Percentiles rank a stretch among this genome's conserved stretches.
Evolutionary conservation across 2,113 vertebrate species (phyloP).

Genomic region (Myrmecophaga tridactyla): DNA sequence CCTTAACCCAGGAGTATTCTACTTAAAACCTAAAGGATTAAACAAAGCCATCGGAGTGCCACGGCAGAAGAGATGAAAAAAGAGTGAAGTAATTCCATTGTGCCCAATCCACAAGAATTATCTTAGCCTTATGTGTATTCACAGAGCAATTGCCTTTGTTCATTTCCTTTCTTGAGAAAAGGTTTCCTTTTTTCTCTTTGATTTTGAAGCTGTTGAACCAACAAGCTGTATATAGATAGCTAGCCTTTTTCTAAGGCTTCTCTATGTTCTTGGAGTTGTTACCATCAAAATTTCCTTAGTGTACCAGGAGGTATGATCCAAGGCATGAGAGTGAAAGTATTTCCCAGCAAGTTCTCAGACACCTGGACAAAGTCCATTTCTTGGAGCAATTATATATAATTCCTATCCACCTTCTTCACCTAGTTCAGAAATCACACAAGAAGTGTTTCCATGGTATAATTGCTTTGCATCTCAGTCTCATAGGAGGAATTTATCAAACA

Average conservation of each 20-base stretch:
- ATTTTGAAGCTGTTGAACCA: neutral
- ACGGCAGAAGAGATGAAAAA: neutral
- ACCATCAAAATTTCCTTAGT: neutral
- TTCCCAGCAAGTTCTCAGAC: neutral
- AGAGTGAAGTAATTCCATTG: neutral
- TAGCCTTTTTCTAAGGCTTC: neutral
- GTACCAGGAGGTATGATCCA: neutral
- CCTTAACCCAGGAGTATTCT: neutral
- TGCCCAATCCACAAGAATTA: neutral
- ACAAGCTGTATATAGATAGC: neutral
- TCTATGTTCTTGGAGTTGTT: neutral
- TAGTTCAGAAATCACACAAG: neutral
- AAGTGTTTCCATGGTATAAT: neutral
- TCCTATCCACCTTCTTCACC: neutral
- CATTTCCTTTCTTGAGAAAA: conserved; percentile 16
- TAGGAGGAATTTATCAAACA: neutral
- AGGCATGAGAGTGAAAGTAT: neutral
- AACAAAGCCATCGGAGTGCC: conserved; percentile 7
- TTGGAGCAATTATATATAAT: neutral
- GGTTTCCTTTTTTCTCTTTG: conserved; percentile 1
- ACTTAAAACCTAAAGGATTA: conserved; percentile 34
- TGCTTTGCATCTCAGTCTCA: neutral
- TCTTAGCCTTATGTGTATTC: neutral
- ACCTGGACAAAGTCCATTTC: neutral
- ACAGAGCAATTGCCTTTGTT: neutral